These are phyloP conservation scores for Ypsolopha sequella DNA, from an alignment of 2,888 invertebrate genomes.

Conservation along the genomic window DNA sequence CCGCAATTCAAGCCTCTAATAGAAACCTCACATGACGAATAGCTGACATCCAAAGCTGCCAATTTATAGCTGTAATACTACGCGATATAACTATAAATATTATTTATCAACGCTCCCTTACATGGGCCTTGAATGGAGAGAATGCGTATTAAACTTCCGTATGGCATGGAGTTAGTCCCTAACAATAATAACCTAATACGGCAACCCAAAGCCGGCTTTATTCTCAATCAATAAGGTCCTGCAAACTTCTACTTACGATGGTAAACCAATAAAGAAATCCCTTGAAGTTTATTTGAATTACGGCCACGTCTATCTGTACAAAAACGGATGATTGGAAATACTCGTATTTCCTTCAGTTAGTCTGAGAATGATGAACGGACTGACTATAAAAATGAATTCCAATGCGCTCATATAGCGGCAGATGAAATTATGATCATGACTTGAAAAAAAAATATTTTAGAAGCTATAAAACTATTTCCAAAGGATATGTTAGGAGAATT, in stretches of 20 bases:
- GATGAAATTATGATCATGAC: too few relatives aligned
- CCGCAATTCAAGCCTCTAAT: constrained; percentile 5
- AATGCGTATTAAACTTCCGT: not conserved
- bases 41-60: constrained; percentile 6
- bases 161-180: too few relatives aligned
- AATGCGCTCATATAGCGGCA: too few relatives aligned
- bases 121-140: constrained; percentile 8
- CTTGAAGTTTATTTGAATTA: not conserved
- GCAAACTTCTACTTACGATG: too few relatives aligned
- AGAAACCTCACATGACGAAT: constrained; percentile 9
- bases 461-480: too few relatives aligned
- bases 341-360: too few relatives aligned
- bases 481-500: too few relatives aligned
- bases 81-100: constrained; percentile 22
- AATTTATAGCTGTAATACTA: constrained; percentile 20
- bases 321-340: too few relatives aligned
- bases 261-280: not conserved
- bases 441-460: too few relatives aligned
- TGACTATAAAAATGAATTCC: too few relatives aligned
- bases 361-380: too few relatives aligned
- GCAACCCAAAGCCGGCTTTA: not conserved
- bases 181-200: not conserved
- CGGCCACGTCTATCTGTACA: not conserved
- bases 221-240: not conserved
- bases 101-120: constrained; percentile 12